phyloP scores from a whole-genome alignment of 2,113 vertebrate genomes.

The Carassius gibelio region DNA sequence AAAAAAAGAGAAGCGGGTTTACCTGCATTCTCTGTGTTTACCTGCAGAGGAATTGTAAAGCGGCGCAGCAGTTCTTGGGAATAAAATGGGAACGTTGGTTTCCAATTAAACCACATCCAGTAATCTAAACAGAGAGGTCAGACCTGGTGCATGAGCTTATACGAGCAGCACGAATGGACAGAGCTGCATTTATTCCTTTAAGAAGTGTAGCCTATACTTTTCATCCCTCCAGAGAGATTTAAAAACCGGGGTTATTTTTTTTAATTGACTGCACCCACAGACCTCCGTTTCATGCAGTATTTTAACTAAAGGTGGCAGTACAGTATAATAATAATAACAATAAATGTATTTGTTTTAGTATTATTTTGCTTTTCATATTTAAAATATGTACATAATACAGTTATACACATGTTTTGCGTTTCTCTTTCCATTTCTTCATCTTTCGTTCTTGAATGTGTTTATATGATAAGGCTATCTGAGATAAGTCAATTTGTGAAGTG shows the following conservation, averaged over 20 bases:
- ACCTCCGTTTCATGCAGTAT: neutral
- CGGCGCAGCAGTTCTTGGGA: neutral
- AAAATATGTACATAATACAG: too few species aligned
- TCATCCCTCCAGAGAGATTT: neutral
- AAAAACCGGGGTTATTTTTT: neutral
- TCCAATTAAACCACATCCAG: constrained; percentile 61
- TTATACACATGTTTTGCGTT: too few species aligned
- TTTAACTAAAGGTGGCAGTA: neutral
- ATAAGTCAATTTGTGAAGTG: neutral
- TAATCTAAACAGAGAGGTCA: constrained; percentile 55
- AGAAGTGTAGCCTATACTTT: constrained; percentile 23
- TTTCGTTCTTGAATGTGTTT: neutral
- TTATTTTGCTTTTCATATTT: too few species aligned
- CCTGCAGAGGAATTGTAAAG: neutral
- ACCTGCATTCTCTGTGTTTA: neutral
- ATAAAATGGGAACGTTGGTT: neutral
- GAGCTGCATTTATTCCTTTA: constrained; percentile 55
- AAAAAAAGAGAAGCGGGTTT: neutral
- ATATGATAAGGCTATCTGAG: neutral
- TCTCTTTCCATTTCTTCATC: neutral
- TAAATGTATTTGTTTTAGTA: neutral
- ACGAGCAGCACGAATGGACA: neutral
- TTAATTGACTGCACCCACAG: neutral
- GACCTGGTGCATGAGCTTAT: constrained; percentile 49
- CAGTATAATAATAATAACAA: neutral